phyloP scores from a whole-genome alignment of 2,797 vertebrate genomes.

The Halcyon chelicuti region DNA sequence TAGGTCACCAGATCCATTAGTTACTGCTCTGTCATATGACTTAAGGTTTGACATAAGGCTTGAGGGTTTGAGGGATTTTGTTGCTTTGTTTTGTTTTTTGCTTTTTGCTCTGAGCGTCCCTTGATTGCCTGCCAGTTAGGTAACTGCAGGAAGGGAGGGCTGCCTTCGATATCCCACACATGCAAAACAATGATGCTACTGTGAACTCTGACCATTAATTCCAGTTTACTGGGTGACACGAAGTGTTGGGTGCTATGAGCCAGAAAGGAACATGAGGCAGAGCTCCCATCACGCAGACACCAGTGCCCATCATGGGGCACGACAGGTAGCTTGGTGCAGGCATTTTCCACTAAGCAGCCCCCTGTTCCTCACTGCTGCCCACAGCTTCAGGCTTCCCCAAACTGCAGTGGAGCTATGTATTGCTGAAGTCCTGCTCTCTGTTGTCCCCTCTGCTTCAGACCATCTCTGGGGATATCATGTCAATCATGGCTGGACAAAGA shows the following conservation, averaged over 20 bases:
- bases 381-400: neutral
- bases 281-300: neutral
- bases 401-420: neutral
- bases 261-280: neutral
- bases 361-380: neutral
- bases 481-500: neutral
- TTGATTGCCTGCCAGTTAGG: conserved; percentile 38
- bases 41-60: conserved; percentile 45
- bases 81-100: neutral
- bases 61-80: neutral
- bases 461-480: neutral
- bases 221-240: conserved; percentile 17
- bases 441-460: neutral
- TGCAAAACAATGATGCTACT: conserved; percentile 44
- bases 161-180: conserved; percentile 7
- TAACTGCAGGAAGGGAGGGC: neutral
- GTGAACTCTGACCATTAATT: conserved; percentile 24
- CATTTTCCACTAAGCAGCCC: neutral
- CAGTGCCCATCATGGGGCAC: rapidly evolving
- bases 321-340: neutral
- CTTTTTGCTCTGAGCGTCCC: neutral
- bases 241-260: conserved; percentile 57
- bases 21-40: conserved; percentile 37
- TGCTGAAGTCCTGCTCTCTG: neutral
- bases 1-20: conserved; percentile 65